Percentiles rank a stretch among this genome's conserved stretches.
Conservation (phyloP, 1,140 invertebrate genomes). For the Platyscapa corneri region DNA sequence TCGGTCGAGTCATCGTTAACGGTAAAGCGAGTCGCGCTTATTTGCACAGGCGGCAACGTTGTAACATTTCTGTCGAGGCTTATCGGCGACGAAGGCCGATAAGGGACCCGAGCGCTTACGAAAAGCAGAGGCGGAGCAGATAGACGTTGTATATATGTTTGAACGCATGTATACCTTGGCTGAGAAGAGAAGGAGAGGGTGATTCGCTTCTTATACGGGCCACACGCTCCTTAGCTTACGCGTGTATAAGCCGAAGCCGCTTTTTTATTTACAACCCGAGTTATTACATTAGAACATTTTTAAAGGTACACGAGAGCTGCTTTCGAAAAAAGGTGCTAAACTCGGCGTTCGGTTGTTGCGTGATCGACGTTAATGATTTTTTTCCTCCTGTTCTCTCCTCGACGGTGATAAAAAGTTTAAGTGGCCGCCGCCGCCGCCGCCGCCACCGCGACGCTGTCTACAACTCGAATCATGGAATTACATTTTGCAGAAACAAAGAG, state of each 20-base stretch:
- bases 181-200: neutral
- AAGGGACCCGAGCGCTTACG: conserved; percentile 17
- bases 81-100: conserved; percentile 48
- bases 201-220: conserved; percentile 14
- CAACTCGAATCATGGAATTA: no score
- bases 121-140: conserved; percentile 1
- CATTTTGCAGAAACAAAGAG: no score
- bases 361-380: neutral
- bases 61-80: conserved; percentile 40
- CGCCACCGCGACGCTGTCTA: no score
- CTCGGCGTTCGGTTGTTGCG: neutral
- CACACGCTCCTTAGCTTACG: conserved; percentile 18
- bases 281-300: neutral
- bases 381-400: no score
- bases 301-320: neutral
- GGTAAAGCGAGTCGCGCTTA: conserved; percentile 29
- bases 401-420: neutral
- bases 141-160: conserved; percentile 27
- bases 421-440: no score
- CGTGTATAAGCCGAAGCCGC: neutral
- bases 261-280: neutral
- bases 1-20: conserved; percentile 16
- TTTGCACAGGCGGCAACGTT: conserved; percentile 48
- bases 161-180: conserved; percentile 13
- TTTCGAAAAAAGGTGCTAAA: neutral